phyloP scores from a whole-genome alignment of 2,888 invertebrate species.

The Tetheella fluctuosa region DNA sequence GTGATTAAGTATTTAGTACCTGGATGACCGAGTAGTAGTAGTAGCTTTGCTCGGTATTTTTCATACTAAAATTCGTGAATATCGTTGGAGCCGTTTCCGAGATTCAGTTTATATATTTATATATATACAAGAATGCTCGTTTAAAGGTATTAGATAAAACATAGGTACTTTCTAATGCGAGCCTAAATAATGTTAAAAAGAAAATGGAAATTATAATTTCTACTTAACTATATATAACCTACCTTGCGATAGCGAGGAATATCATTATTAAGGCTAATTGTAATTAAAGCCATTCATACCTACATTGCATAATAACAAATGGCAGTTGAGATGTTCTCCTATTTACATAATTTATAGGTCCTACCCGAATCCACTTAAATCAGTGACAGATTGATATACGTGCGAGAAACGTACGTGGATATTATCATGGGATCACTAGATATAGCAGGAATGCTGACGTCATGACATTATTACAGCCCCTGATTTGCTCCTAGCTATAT shows the following conservation, averaged over 20 bases:
- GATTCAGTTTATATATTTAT: no score
- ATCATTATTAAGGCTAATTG: conserved; percentile 3
- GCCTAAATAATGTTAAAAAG: no score
- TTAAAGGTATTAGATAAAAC: no score
- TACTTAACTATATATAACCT: no score
- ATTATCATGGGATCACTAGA: conserved; percentile 9
- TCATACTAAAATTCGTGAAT: no score
- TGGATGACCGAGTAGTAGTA: no score
- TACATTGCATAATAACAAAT: conserved; percentile 23
- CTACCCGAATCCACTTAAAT: conserved; percentile 17
- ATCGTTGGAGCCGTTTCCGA: no score
- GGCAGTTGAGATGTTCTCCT: conserved; percentile 15
- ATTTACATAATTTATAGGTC: conserved; percentile 18
- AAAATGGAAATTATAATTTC: no score
- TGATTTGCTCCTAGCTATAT: not conserved
- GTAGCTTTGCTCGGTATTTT: no score
- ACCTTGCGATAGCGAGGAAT: not conserved
- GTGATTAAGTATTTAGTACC: no score
- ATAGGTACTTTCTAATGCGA: no score
- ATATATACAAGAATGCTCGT: no score
- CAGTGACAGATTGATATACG: conserved; percentile 13
- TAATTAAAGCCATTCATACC: conserved; percentile 4
- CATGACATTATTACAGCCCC: conserved; percentile 6
- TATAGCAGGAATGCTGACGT: conserved; percentile 7
- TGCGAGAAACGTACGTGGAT: conserved; percentile 10